Base-by-base conservation (phyloP, 2,113 vertebrate genomes). In the Platysternon megacephalum region DNA sequence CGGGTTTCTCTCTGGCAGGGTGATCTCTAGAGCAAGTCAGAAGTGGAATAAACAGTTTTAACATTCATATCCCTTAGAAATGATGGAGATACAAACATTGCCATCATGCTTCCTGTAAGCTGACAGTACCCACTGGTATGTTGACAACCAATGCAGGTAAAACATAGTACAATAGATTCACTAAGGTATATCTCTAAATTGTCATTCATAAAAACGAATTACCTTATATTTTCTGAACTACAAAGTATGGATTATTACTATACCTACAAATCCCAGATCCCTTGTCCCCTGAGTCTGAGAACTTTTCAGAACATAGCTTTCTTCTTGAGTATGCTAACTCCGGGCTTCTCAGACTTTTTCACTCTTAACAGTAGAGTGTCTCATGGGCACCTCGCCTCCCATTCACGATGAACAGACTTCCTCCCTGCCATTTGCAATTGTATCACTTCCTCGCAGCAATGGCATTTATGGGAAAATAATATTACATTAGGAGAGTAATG, bases 401-500 rank as follows among this genome's bases (percentile, higher is more conserved):
- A 42, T 81, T 94, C 56, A 83, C 78, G 78, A 48, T 79, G 11
- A 93, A 82, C 53, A 76, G 1, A 84, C 5, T 80, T 13, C 42
- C 82, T 13, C 39, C 19, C 1, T 90, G 81, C 76, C 88, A 49
- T 90, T 93, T 95, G 32, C 46, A 90, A 94, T 46, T 49, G 39
- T 2, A 2, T 68, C 68, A 72, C 76, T 91, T 90, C 80, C 79
- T 90, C 42, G 49, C n/a, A 92, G 84, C n/a, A 79, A 39, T n/a
- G 85, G 22, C 46, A 46, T 81, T 90, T 87, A 90, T 24, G 91
- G 58, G 58, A 87, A n/a, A 1, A 0, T 86, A 0, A 19, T 81
- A 42, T 93, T 94, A 94, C 94, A 49, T 74, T 90, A 79, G n/a
- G 53, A 93, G 78, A 87, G 39, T 85, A 51, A 86, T 92, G 32